Conservation (phyloP, 2,888 invertebrate species). For the Elaeidobius kamerunicus region DNA sequence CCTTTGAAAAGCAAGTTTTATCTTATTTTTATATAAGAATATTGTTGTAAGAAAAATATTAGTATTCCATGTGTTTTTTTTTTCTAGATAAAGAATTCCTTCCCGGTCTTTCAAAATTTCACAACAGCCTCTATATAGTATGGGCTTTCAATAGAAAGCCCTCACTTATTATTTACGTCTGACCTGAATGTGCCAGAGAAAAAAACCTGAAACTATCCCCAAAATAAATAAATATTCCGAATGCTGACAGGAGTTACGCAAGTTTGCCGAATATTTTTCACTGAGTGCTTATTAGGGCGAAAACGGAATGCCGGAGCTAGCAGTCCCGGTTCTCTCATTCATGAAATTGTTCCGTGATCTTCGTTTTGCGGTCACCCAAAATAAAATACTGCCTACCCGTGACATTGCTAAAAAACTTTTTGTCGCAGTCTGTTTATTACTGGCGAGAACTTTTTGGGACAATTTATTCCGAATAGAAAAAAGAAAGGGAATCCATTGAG, state of each 20-base stretch:
- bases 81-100: no score
- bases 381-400: conserved; percentile 29
- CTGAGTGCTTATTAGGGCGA: conserved; percentile 28
- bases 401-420: conserved; percentile 28
- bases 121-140: background rate
- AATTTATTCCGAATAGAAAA: conserved; percentile 3
- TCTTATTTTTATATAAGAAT: no score
- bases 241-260: conserved; percentile 22
- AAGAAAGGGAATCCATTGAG: conserved; percentile 4
- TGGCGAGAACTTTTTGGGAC: conserved; percentile 8
- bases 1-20: no score
- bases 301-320: conserved; percentile 26
- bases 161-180: conserved; percentile 4
- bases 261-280: conserved; percentile 26
- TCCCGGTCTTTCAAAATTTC: no score
- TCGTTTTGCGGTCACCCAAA: conserved; percentile 27
- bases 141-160: background rate
- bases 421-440: conserved; percentile 28
- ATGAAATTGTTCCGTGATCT: conserved; percentile 30
- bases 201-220: conserved; percentile 8
- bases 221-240: conserved; percentile 23
- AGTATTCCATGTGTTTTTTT: no score
- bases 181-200: conserved; percentile 1
- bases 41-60: no score
- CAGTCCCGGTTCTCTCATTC: conserved; percentile 23